Percentiles rank a stretch among this genome's conserved stretches.
Evolutionary conservation across 2,888 invertebrate species (phyloP).

Genomic region (Teinopalpus imperialis): DNA sequence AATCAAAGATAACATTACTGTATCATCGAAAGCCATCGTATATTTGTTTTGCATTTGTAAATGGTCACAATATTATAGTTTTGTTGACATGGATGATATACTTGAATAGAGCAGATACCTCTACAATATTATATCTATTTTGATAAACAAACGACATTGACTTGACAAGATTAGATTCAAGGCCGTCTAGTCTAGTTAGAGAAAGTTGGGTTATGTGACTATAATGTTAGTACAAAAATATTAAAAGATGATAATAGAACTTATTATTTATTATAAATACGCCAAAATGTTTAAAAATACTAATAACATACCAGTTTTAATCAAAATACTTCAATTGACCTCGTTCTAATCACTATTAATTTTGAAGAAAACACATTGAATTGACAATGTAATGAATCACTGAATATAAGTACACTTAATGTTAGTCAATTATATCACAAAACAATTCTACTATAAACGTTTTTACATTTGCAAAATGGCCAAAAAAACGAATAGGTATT

Average conservation of each 20-base stretch:
- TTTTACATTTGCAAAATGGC: slow-evolving; percentile 31
- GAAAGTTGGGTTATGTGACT: slow-evolving; percentile 69
- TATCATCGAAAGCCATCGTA: no score
- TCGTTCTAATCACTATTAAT: slow-evolving; percentile 7
- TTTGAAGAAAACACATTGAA: slow-evolving; percentile 12
- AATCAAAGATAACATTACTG: no score
- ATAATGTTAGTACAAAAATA: slow-evolving; percentile 27
- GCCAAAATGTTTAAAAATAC: slow-evolving; percentile 6
- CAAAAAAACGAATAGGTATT: slow-evolving; percentile 45
- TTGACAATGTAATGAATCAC: slow-evolving; percentile 23
- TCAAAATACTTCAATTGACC: slow-evolving; percentile 17
- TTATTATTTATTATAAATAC: slow-evolving; percentile 16
- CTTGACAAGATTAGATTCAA: slow-evolving; percentile 79
- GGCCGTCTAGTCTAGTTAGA: slow-evolving; percentile 68
- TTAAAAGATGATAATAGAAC: slow-evolving; percentile 17
- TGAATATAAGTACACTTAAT: neutral
- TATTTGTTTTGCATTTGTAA: no score
- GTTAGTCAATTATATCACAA: slow-evolving; percentile 3
- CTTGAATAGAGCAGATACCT: slow-evolving; percentile 16
- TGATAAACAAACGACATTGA: slow-evolving; percentile 74
- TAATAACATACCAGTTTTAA: slow-evolving; percentile 18
- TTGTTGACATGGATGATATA: neutral
- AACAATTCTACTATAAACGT: neutral
- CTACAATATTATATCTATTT: slow-evolving; percentile 39
- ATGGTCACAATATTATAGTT: no score